Evolutionary conservation across 2,888 invertebrate genomes (phyloP).

Genomic region (Coecobrya sp.): DNA sequence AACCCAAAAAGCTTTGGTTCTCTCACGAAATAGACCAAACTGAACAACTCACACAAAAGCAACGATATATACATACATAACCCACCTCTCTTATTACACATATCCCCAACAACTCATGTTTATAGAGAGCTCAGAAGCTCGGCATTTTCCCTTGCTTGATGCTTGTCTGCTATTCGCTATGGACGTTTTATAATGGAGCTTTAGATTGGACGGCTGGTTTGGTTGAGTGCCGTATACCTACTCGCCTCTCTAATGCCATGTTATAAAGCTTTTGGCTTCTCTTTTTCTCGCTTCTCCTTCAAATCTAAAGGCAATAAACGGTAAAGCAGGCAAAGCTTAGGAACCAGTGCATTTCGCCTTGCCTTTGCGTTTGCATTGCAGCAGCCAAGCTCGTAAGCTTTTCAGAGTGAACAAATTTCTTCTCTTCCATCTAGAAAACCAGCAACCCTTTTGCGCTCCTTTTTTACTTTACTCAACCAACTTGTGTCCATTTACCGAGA

Average conservation of each 20-base stretch:
- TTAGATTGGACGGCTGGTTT: slow-evolving; percentile 60
- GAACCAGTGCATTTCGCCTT: slow-evolving; percentile 78
- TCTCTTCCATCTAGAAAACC: slow-evolving; percentile 65
- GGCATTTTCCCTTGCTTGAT: neutral
- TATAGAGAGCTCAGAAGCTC: neutral
- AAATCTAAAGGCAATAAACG: slow-evolving; percentile 68
- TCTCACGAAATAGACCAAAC: neutral
- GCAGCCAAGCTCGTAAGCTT: slow-evolving; percentile 49
- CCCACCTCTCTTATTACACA: too few relatives aligned
- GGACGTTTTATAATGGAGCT: slow-evolving; percentile 72
- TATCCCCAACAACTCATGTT: too few relatives aligned
- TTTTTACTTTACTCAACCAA: slow-evolving; percentile 37
- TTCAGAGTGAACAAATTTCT: neutral
- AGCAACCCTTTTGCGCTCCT: slow-evolving; percentile 71
- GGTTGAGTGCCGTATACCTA: slow-evolving; percentile 35
- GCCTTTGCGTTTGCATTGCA: slow-evolving; percentile 75
- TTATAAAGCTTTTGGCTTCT: neutral
- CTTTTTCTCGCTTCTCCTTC: slow-evolving; percentile 26
- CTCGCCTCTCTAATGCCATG: neutral
- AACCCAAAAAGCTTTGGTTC: slow-evolving; percentile 20
- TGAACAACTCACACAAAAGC: neutral
- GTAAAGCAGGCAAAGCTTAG: slow-evolving; percentile 67
- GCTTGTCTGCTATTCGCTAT: slow-evolving; percentile 69
- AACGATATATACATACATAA: neutral
- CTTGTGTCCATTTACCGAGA: slow-evolving; percentile 50